A percentile compares a stretch with the other conserved stretches of the same genome.
Evolutionary conservation across 2,113 vertebrate species (phyloP).

Genomic region (Todiramphus saurophagus): DNA sequence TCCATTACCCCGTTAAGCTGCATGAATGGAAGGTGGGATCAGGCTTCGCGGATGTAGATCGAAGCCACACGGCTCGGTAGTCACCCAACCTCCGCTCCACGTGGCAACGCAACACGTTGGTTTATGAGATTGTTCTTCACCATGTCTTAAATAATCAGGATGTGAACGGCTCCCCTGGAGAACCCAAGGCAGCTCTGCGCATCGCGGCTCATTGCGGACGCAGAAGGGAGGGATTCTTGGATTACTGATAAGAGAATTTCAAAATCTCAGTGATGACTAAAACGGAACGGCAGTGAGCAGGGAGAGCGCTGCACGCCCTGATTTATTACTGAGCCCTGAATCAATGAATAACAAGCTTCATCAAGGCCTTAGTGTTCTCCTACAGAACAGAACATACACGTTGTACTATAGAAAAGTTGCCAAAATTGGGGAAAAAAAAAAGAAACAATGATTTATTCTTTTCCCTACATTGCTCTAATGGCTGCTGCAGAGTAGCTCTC

Average conservation of each 20-base stretch:
- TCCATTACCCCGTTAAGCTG: neutral
- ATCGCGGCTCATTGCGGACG: neutral
- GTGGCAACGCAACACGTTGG: fast-evolving
- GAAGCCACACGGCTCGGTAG: neutral
- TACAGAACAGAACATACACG: neutral
- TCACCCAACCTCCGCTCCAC: neutral
- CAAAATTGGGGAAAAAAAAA: neutral
- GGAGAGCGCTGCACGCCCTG: neutral
- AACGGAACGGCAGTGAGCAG: neutral
- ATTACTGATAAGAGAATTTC: neutral
- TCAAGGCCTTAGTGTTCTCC: neutral
- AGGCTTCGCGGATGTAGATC: neutral
- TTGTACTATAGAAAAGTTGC: neutral
- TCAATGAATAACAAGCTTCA: neutral
- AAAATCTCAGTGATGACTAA: neutral
- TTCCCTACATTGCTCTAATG: neutral
- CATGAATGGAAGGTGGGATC: neutral
- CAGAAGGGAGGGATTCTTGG: neutral
- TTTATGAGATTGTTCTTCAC: neutral
- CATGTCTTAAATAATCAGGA: neutral
- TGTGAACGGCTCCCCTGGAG: neutral
- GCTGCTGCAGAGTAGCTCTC: neutral
- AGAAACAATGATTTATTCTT: neutral
- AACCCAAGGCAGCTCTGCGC: neutral
- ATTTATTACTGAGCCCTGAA: neutral